These are phyloP conservation scores for Hemicrepidius hirtus DNA, from an alignment of 2,888 invertebrate genomes.

Conservation along the genomic window DNA sequence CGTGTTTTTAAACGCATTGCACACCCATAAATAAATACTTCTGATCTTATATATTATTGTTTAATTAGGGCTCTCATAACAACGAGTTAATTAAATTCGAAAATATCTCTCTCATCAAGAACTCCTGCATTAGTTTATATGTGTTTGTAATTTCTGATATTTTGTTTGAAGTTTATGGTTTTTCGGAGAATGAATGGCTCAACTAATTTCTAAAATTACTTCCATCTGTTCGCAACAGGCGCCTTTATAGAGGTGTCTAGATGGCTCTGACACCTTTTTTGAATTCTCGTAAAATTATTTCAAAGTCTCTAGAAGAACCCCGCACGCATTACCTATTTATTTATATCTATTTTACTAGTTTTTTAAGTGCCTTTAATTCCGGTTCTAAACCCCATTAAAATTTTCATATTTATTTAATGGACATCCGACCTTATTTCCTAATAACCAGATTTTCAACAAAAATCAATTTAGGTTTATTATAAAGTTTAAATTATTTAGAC, in stretches of 20 bases:
- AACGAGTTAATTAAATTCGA: constrained; percentile 69
- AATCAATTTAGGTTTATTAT: too few relatives aligned
- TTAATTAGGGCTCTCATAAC: constrained; percentile 69
- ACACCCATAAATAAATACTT: constrained; percentile 51
- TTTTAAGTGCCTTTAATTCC: constrained; percentile 38
- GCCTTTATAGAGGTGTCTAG: constrained; percentile 49
- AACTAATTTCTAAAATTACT: constrained; percentile 59
- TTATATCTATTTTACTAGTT: constrained; percentile 41
- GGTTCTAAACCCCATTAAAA: constrained; percentile 15
- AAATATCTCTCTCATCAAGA: constrained; percentile 30
- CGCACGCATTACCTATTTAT: constrained; percentile 29
- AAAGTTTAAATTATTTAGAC: too few relatives aligned
- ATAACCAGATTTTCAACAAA: background rate
- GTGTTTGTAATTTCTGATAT: constrained; percentile 63
- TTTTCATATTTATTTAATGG: background rate
- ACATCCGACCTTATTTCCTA: background rate
- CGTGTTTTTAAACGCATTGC: constrained; percentile 55
- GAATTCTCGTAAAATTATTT: constrained; percentile 44
- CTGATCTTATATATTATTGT: constrained; percentile 67
- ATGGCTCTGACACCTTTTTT: constrained; percentile 40
- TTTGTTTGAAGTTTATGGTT: constrained; percentile 54
- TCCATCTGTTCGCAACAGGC: constrained; percentile 58
- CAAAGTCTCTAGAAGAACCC: constrained; percentile 17
- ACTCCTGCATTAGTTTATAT: constrained; percentile 58
- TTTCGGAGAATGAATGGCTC: constrained; percentile 56